These are phyloP conservation scores for Heliornis fulica DNA, from an alignment of 2,113 vertebrate species.

Conservation along the genomic window DNA sequence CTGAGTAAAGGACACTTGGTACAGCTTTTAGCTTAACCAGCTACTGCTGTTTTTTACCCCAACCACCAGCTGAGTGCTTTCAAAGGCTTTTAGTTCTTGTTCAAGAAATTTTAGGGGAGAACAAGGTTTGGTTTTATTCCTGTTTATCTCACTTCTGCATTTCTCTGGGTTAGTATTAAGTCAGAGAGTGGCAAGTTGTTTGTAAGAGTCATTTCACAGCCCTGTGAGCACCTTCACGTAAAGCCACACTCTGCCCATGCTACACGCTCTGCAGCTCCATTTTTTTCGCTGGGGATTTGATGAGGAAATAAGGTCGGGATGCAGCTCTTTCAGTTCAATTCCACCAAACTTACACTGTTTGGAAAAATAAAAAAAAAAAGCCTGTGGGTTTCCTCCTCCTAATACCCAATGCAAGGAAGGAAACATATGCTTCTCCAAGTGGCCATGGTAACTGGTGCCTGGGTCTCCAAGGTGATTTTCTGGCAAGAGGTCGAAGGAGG, in stretches of 20 bases:
- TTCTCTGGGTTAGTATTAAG: background rate
- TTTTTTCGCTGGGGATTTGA: background rate
- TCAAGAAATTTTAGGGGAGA: background rate
- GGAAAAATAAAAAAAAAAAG: background rate
- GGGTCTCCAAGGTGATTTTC: slow-evolving; percentile 68
- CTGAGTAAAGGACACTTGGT: background rate
- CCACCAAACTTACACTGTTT: background rate
- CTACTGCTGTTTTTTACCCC: background rate
- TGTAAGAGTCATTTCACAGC: background rate
- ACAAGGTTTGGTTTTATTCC: background rate
- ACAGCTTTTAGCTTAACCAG: background rate
- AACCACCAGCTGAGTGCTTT: background rate
- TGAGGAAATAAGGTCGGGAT: background rate
- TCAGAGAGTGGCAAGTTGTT: background rate
- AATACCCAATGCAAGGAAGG: background rate
- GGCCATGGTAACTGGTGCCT: slow-evolving; percentile 62
- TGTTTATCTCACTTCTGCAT: background rate
- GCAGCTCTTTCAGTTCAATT: background rate
- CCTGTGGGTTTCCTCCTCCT: background rate
- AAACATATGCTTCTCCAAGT: slow-evolving; percentile 22
- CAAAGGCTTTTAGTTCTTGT: background rate
- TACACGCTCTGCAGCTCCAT: background rate
- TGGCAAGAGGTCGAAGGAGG: slow-evolving; percentile 32
- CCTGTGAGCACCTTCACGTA: background rate
- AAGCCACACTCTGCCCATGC: background rate